Percentiles rank a stretch among this genome's conserved stretches.
Conservation (phyloP, 2,888 invertebrate genomes). For the Oscheius sp. region DNA sequence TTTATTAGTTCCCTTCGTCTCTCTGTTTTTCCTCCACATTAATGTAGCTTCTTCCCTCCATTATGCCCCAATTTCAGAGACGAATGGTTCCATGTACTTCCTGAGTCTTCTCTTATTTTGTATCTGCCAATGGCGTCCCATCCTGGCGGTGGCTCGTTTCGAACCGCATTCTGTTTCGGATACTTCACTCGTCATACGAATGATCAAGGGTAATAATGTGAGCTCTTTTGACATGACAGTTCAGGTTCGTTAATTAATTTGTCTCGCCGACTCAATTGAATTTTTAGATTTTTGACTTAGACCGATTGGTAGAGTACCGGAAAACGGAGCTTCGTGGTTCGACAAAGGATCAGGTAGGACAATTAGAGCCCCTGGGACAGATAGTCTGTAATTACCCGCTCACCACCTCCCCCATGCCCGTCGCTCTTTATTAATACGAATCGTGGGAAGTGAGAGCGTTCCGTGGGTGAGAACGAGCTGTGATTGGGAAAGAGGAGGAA, state of each 20-base stretch:
- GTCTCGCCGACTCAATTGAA: too few relatives aligned
- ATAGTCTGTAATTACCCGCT: constrained; percentile 9
- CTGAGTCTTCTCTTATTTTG: neutral
- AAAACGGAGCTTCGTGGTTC: constrained; percentile 52
- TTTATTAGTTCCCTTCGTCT: too few relatives aligned
- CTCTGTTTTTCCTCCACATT: too few relatives aligned
- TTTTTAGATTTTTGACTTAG: constrained; percentile 51
- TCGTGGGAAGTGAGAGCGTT: constrained; percentile 4
- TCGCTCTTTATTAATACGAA: constrained; percentile 25
- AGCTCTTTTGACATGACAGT: constrained; percentile 56
- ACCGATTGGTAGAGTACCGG: constrained; percentile 45
- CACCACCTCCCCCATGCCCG: constrained; percentile 3
- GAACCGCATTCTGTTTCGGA: constrained; percentile 45
- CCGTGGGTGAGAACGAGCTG: neutral
- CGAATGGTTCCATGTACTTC: constrained; percentile 23
- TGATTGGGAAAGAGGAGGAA: neutral
- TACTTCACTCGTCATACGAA: constrained; percentile 49
- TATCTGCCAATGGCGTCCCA: neutral
- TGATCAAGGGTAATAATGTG: constrained; percentile 52
- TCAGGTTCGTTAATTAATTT: constrained; percentile 17
- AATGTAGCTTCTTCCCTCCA: too few relatives aligned
- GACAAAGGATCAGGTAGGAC: constrained; percentile 49
- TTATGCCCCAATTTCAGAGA: too few relatives aligned
- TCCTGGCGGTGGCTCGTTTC: constrained; percentile 45
- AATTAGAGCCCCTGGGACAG: too few relatives aligned